phyloP scores from a whole-genome alignment of 1,140 invertebrate species.

The Hypsibius dujardini region DNA sequence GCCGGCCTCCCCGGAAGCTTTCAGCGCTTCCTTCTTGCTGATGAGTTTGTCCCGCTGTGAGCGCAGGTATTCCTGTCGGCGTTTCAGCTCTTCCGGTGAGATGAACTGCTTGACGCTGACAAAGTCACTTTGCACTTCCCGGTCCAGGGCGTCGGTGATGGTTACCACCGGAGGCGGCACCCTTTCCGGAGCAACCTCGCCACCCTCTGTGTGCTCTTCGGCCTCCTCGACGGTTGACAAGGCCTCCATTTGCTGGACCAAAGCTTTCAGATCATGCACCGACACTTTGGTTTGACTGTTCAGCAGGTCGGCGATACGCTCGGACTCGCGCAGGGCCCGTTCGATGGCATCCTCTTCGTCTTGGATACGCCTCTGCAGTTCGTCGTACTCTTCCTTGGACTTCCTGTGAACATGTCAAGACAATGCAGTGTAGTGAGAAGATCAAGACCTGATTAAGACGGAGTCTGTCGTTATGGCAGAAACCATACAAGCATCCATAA shows the following conservation, averaged over 20 bases:
- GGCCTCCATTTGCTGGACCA: background rate
- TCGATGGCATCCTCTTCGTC: slow-evolving; percentile 1
- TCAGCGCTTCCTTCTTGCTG: slow-evolving; percentile 1
- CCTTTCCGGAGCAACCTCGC: background rate
- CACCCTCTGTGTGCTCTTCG: background rate
- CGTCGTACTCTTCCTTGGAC: slow-evolving; percentile 8
- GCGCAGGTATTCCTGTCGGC: background rate
- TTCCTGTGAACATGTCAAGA: background rate
- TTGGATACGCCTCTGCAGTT: background rate
- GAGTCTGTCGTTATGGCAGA: too few species aligned
- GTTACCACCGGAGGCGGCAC: background rate
- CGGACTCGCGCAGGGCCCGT: slow-evolving; percentile 2
- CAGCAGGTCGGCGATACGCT: background rate
- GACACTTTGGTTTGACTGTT: background rate
- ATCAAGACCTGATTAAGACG: too few species aligned
- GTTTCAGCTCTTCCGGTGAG: background rate
- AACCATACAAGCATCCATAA: too few species aligned
- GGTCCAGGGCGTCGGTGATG: background rate
- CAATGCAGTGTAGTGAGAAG: too few species aligned
- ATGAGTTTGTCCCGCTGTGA: background rate
- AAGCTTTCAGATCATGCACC: background rate
- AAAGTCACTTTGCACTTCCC: background rate
- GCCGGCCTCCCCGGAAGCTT: background rate
- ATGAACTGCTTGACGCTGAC: slow-evolving; percentile 1
- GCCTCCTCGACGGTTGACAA: too few species aligned